Base-by-base conservation (phyloP, 1,140 invertebrate genomes). In the Gryllus bimaculatus region DNA sequence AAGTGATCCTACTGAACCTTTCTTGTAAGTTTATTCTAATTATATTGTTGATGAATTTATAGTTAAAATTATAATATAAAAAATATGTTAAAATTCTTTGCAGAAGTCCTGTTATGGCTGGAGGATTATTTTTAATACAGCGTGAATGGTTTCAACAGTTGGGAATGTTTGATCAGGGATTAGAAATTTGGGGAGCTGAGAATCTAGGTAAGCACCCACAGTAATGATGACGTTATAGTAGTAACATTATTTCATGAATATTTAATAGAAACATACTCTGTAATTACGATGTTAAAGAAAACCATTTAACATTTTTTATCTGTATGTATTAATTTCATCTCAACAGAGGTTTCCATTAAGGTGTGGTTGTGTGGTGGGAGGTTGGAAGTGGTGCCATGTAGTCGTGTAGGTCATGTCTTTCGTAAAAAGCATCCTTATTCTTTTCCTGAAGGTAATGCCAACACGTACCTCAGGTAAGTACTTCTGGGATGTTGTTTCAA, bases 101-200 rank as follows among this genome's bases (percentile, higher is more conserved):
- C 81, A 87, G 85, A 80, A 83, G 86, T 74, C 88, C 88, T 8
- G 87, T 85, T 6, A 88, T 90, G 84, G 88, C 89, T n/a, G 89
- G 89, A 10, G 88, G 89, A n/a, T 84, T 90, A 66, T 89, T 90
- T 82, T 83, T 87, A 8, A 88, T 89, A 76, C 82, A 82, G 74
- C 85, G 85, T 48, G 83, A 86, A n/a, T 90, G 86, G 84, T 90
- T 90, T 82, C 83, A 84, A 21, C 83, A 84, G 49, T 82, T 90
- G 13, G 89, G 89, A 8, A 86, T 85, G 8, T 90, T 90, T 82
- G 89, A 90, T 81, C 84, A 84, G 26, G 88, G 88, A 8, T 87
- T 90, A 84, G 87, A 89, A 81, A 88, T 90, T n/a, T 90, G 89
- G 89, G 89, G 89, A 78, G 88, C 80, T 80, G 82, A 82, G 76